A percentile compares a stretch with the other conserved stretches of the same genome.
phyloP scores from a whole-genome alignment of 2,797 vertebrate species.

The Sebastes goodei region DNA sequence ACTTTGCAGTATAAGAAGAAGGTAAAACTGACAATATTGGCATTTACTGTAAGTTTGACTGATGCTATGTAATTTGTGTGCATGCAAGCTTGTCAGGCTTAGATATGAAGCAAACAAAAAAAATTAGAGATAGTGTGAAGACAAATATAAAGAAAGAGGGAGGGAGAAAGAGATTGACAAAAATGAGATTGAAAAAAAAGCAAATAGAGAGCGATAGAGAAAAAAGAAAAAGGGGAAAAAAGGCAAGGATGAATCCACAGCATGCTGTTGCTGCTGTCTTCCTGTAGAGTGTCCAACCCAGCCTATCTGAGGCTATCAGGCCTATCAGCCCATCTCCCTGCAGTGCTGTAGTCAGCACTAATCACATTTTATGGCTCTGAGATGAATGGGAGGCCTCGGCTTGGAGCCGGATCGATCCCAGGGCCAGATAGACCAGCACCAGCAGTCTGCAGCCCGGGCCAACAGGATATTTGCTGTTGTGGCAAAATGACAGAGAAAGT shows the following conservation, averaged over 20 bases:
- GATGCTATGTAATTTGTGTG: conserved; percentile 37
- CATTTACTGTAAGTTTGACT: conserved; percentile 27
- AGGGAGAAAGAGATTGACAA: conserved; percentile 41
- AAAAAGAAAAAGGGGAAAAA: background rate
- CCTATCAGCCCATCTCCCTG: conserved; percentile 87
- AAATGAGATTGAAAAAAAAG: conserved; percentile 32
- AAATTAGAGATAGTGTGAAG: conserved; percentile 26
- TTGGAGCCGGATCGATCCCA: conserved; percentile 89
- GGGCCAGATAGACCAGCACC: conserved; percentile 87
- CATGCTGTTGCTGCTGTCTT: conserved; percentile 81
- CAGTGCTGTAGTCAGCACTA: conserved; percentile 92
- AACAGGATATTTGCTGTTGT: conserved; percentile 99
- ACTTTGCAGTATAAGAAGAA: conserved; percentile 41
- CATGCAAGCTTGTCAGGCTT: conserved; percentile 20
- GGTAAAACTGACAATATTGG: conserved; percentile 39
- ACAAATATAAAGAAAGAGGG: conserved; percentile 64
- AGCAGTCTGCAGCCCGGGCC: conserved; percentile 78
- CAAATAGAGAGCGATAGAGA: conserved; percentile 57
- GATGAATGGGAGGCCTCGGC: conserved; percentile 92
- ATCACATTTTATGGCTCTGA: conserved; percentile 92
- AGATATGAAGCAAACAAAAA: conserved; percentile 32
- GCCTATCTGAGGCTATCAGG: conserved; percentile 77
- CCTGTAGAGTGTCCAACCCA: conserved; percentile 81
- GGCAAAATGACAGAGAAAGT: conserved; percentile 80
- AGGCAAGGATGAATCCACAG: conserved; percentile 64